Base-by-base conservation (phyloP, 35 echinoderm and acorn worm species). In the Apostichopus californicus region DNA sequence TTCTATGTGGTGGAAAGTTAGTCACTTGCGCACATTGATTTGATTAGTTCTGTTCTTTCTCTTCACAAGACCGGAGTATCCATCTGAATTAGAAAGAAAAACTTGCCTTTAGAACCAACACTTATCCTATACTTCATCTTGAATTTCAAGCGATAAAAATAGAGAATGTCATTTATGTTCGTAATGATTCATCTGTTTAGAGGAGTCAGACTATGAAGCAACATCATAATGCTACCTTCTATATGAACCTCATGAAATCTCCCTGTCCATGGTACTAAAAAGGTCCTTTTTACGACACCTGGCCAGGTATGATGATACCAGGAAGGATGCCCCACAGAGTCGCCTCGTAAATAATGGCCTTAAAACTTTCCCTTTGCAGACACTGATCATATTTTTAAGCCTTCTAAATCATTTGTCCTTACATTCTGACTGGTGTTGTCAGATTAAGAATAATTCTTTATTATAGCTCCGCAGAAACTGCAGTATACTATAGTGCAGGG, bases 321-420 rank as follows among this genome's bases (percentile, higher is more conserved):
- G 81, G 57, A 56, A 58, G 15, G 55, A 56, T 18, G n/a, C 4
- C 54, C 81, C 57, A 55, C 18, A 17, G 55, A 10, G 15, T 85
- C 23, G 55, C 55, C 13, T 85, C 81, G 23, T 85, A 85, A 85
- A 85, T 85, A 58, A 85, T 52, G 57, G 81, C 81, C 55, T 60
- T 85, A 85, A 85, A 85, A 14, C n/a, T 85, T 85, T 85, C 20
- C 81, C 34, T 46, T 55, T 15, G 55, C 17, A 85, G 81, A 85
- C 81, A 85, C 81, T 59, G 15, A 25, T 56, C 25, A 85, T 85
- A 85, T 85, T 85, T 85, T 57, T 6, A 17, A 85, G 55, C 81
- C 34, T 58, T 85, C 24, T 56, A 85, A 85, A 85, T 85, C 81
- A 85, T 22, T 55, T 85, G 57, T n/a, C 55, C 56, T 59, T 54